Conservation (phyloP, 2,113 vertebrate species). For the Strix aluco region DNA sequence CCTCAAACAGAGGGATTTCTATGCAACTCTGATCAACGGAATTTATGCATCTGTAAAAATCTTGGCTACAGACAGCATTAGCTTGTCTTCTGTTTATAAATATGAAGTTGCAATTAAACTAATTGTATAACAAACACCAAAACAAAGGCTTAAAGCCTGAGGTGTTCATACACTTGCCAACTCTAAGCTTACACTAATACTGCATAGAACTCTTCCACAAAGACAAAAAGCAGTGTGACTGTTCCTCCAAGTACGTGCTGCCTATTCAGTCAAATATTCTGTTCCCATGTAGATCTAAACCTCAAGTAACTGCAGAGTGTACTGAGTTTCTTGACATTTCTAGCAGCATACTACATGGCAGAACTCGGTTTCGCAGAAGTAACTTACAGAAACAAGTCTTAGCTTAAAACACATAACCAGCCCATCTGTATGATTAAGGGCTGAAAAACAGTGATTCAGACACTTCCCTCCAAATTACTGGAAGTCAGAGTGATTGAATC, state of each 20-base stretch:
- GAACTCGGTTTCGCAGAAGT: background rate
- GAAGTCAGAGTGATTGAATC: background rate
- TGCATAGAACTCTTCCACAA: background rate
- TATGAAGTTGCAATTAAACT: background rate
- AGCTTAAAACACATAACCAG: background rate
- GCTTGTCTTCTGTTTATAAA: background rate
- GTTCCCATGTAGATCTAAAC: background rate
- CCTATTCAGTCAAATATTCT: background rate
- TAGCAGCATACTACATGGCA: background rate
- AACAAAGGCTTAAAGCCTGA: background rate
- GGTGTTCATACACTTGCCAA: background rate
- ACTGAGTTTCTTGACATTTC: background rate
- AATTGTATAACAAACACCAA: background rate
- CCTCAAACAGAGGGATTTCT: background rate
- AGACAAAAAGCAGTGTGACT: background rate
- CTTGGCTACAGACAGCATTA: background rate
- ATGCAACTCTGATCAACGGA: background rate
- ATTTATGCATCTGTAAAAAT: background rate
- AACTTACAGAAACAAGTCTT: background rate
- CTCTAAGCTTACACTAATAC: background rate
- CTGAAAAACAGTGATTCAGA: background rate
- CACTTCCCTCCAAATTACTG: background rate
- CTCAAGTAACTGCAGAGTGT: accelerated
- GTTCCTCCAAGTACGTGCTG: background rate
- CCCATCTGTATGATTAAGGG: background rate